A percentile compares a stretch with the other conserved stretches of the same genome.
Conservation (phyloP, 2,797 vertebrate species). For the Serranus cabrilla region DNA sequence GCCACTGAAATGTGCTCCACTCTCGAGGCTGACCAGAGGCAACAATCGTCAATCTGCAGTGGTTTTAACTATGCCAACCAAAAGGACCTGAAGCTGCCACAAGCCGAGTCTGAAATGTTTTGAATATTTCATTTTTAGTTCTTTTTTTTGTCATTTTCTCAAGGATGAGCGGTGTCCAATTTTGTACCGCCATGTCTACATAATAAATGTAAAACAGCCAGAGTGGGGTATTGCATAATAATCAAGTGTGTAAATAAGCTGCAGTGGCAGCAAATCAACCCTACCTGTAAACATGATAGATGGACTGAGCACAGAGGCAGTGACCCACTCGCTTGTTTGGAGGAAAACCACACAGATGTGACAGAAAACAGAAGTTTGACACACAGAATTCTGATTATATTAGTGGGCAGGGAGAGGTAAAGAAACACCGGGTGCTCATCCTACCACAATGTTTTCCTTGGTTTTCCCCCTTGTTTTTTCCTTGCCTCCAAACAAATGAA, state of each 20-base stretch:
- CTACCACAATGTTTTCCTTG: not conserved
- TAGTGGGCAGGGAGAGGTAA: conserved; percentile 2
- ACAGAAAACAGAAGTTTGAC: conserved; percentile 46
- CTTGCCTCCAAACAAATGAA: not conserved
- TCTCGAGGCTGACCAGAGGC: not conserved
- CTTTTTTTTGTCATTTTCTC: not conserved
- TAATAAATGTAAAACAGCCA: conserved; percentile 20
- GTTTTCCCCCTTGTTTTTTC: not conserved
- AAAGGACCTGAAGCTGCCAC: not conserved
- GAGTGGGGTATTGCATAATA: conserved; percentile 25
- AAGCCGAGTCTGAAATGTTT: not conserved
- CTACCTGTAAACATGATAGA: conserved; percentile 57
- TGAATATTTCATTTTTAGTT: not conserved
- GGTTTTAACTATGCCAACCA: not conserved
- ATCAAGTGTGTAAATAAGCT: conserved; percentile 48
- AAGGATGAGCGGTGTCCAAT: conserved; percentile 1
- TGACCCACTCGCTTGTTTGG: conserved; percentile 34
- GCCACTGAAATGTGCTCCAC: not conserved
- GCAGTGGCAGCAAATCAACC: conserved; percentile 50
- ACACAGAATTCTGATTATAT: conserved; percentile 52
- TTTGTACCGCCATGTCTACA: not conserved
- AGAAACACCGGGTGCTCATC: not conserved
- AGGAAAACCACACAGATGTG: conserved; percentile 31
- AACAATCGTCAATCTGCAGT: conserved; percentile 8
- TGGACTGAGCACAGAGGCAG: conserved; percentile 45